Base-by-base conservation (phyloP, 2,888 invertebrate genomes). In the Ametastegia equiseti region DNA sequence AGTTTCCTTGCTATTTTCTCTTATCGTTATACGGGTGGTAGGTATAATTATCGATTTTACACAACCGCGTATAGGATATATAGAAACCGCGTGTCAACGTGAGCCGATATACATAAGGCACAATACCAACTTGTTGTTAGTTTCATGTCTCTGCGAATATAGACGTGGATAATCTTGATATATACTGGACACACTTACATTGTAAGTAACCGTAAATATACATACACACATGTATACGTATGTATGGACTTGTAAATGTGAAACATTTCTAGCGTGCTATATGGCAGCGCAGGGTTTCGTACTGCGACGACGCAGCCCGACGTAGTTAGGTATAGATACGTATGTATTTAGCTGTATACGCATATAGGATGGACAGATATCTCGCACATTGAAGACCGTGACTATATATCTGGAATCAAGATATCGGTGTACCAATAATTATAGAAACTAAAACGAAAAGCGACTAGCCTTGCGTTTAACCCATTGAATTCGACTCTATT, bases 351-450 rank as follows among this genome's bases (percentile, higher is more conserved):
- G n/a, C n/a, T n/a, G n/a, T n/a, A n/a, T n/a, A n/a, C n/a, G n/a
- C n/a, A n/a, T n/a, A n/a, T n/a, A n/a, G n/a, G n/a, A n/a, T n/a
- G 30, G 63, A 63, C 63, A 63, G 63, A 5, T 63, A 33, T 63
- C 63, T 63, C 63, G 27, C 27, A n/a, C 11, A 63, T 33, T n/a
- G n/a, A n/a, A 63, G 1, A 6, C 7, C 7, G 65, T 15, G 33
- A n/a, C n/a, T 27, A 9, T 57, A 36, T 65, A 65, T 27, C 47
- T 47, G 6, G 30, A 30, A 45, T 71, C 71, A 47, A 71, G 71
- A 71, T 71, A 71, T 47, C 47, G 71, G 45, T 15, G n/a, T n/a
- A 13, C 7, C 15, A 45, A 71, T 47, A 71, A 45, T 71, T 47
- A 45, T 7, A 45, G 15, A 7, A 45, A 30, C 2, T 30, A 2